Evolutionary conservation across 2,797 vertebrate species (phyloP), one percentile per base, ranked within the genome.

Genomic region (Esox masquinongy): DNA sequence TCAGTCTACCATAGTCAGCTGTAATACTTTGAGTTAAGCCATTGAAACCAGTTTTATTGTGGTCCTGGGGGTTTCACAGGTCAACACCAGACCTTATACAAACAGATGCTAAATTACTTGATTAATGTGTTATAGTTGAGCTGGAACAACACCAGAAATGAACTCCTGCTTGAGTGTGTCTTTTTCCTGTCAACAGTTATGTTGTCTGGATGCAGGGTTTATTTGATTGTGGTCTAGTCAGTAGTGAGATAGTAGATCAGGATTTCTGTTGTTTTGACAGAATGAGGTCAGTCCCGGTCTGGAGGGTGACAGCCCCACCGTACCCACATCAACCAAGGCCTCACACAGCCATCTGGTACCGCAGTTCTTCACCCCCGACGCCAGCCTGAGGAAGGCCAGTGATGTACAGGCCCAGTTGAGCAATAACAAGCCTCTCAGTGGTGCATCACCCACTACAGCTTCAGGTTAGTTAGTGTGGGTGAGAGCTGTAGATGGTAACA

Each of bases 351-450:
- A 88, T 67, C 43, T 81, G 0, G 77, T 77, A 3, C 82, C 85
- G 0, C 43, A 83, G 24, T 87, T 88, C 80, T 94, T 94, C 88
- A 93, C 92, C 36, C 86, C 94, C 24, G 96, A 97, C 78, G 85
- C 88, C 75, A 83, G 80, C 82, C 95, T 95, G 77, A 92, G 88
- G 79, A 83, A 84, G 78, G 83, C 84, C 80, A 96, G 94, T 78
- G 94, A 93, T 19, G 47, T 92, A 72, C 93, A 94, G 80, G 70
- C 90, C 63, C 93, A 93, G 29, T 86, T 95, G 75, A 87, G 84
- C 16, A 92, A 87, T 47, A 93, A 95, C 73, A 92, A 92, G 0
- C 88, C 95, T 34, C 47, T 90, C 29, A 93, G 87, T 61, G 88
- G 90, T 80, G 89, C 92, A 72, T 82, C 83, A 0, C 70, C 88